Evolutionary conservation across 2,888 invertebrate genomes (phyloP).

Genomic region (Drosophila nigritarsus): DNA sequence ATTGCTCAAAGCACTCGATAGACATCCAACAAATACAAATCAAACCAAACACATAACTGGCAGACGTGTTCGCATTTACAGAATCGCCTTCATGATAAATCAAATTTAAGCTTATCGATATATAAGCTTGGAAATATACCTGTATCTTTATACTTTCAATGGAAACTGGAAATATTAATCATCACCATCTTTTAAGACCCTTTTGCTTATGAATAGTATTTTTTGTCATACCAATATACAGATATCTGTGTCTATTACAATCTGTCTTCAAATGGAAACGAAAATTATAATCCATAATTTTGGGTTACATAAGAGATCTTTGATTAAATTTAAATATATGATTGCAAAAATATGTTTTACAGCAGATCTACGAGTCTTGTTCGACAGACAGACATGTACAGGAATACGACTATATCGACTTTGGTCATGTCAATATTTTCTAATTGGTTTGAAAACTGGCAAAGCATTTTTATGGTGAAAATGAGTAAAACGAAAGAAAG

Average conservation of each 20-base stretch:
- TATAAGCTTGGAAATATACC: too few relatives aligned
- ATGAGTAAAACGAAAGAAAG: constrained; percentile 12
- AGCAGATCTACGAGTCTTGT: background rate
- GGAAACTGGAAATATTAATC: background rate
- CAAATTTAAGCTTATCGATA: background rate
- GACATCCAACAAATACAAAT: constrained; percentile 3
- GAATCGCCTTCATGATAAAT: background rate
- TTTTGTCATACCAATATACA: background rate
- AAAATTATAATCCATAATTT: background rate
- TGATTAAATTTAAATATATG: background rate
- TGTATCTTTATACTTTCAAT: background rate
- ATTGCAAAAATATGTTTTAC: background rate
- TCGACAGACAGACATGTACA: background rate
- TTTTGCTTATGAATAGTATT: background rate
- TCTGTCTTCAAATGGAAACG: background rate
- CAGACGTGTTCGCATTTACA: background rate
- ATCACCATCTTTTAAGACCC: background rate
- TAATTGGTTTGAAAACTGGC: constrained; percentile 1
- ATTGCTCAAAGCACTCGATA: constrained; percentile 11
- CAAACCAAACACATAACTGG: background rate
- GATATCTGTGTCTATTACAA: background rate
- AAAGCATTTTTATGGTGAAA: constrained; percentile 23
- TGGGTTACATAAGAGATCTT: background rate
- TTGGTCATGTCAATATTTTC: background rate
- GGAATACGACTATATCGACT: background rate